Evolutionary conservation across 2,113 vertebrate species (phyloP).

Genomic region (Etheostoma cragini): DNA sequence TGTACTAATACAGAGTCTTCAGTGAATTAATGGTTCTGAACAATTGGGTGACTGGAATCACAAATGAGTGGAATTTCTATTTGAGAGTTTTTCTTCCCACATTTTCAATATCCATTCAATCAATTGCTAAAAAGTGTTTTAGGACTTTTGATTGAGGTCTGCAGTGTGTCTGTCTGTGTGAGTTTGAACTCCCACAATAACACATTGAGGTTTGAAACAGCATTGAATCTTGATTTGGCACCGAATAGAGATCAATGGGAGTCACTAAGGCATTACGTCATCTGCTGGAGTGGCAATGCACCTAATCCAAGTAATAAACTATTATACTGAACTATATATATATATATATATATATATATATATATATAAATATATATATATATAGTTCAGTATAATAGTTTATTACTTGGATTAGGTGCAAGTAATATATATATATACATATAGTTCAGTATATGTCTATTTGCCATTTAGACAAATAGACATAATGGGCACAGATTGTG

Average conservation of each 20-base stretch:
- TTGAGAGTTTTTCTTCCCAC: background rate
- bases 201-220: constrained; percentile 17
- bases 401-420: constrained; percentile 37
- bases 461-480: constrained; percentile 10
- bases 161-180: background rate
- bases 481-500: constrained; percentile 3
- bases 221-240: constrained; percentile 21
- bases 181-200: constrained; percentile 28
- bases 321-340: background rate
- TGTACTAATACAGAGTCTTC: background rate
- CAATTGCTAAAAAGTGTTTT: constrained; percentile 1
- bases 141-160: constrained; percentile 27
- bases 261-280: background rate
- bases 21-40: background rate
- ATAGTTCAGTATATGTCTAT: too few species aligned
- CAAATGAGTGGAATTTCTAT: constrained; percentile 14
- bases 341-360: too few species aligned
- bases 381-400: background rate
- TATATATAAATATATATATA: too few species aligned
- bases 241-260: constrained; percentile 18
- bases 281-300: constrained; percentile 12
- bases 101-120: constrained; percentile 7
- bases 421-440: too few species aligned
- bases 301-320: constrained; percentile 36
- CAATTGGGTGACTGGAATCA: background rate